These are phyloP conservation scores for Neodiprion virginianus DNA, from an alignment of 1,140 invertebrate species.

Conservation along the genomic window DNA sequence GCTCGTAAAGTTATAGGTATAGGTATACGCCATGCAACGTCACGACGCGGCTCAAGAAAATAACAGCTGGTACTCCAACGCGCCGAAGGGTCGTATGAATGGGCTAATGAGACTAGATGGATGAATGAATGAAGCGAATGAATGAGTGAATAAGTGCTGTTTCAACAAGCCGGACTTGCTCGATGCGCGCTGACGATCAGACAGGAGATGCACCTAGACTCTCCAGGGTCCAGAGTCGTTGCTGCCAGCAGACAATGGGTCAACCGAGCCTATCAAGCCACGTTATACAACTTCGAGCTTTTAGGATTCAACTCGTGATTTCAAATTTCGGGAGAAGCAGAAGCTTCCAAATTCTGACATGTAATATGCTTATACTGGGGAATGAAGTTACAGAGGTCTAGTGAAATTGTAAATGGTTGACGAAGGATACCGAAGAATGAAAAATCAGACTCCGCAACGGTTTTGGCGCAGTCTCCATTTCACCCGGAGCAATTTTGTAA, in stretches of 20 bases:
- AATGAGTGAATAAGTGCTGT: constrained; percentile 11
- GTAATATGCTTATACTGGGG: too few species aligned
- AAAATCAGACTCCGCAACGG: not conserved
- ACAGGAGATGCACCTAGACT: not conserved
- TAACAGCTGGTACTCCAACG: not conserved
- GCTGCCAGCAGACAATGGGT: not conserved
- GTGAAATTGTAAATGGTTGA: too few species aligned
- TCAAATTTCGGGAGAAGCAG: too few species aligned
- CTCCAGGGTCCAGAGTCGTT: not conserved
- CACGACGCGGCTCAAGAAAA: too few species aligned
- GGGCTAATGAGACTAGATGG: constrained; percentile 14
- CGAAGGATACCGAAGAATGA: too few species aligned
- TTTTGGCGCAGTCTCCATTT: not conserved
- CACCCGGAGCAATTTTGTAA: not conserved
- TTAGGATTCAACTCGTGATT: too few species aligned
- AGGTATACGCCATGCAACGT: too few species aligned
- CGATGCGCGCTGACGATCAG: not conserved
- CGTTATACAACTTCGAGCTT: too few species aligned
- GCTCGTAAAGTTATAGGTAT: too few species aligned
- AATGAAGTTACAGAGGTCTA: too few species aligned
- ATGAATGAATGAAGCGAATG: constrained; percentile 13
- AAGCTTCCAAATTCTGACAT: too few species aligned
- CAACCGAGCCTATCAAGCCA: too few species aligned
- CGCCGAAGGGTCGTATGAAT: not conserved
- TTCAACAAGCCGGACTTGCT: not conserved